Evolutionary conservation across 1,140 invertebrate species (phyloP), one percentile per base, ranked within the genome.

Genomic region (Manduca sexta): DNA sequence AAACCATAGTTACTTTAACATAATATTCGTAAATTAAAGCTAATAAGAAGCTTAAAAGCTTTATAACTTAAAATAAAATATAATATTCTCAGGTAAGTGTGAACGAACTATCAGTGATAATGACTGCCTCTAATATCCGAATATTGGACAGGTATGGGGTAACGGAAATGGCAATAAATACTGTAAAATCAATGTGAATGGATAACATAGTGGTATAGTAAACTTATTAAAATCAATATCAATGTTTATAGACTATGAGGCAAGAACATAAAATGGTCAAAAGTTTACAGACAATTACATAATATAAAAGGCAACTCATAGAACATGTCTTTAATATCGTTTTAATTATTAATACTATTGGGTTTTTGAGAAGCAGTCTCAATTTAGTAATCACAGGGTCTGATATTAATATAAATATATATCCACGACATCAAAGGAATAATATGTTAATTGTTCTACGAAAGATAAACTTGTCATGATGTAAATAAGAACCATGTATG

Each of bases 1-100:
- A 66, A 66, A 64, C 67, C 52, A 52, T 71, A 64, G 66, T 50
- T 50, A 70, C 52, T 51, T 61, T 54, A 58, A 64, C 60, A 48
- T 51, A 38, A 44, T 34, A 55, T 51, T 34, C 55, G 53, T 63
- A 69, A 79, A 74, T 71, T 76, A 76, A 74, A 72, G 63, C 60
- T 59, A 68, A 57, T 30, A 49, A 64, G 29, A 56, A 63, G 60
- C 64, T 63, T 70, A 60, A 44, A 67, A 66, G 63, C 61, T 46
- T 55, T 60, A 47, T 53, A 47, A 52, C 49, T 52, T 53, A 43
- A 60, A 60, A 46, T 53, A 56, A 49, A n/a, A n/a, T n/a, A n/a
- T 54, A 55, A 54, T 26, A 26, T 26, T 26, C 8, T 26, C 21
- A 26, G 21, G 21, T 26, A 26, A n/a, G n/a, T n/a, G n/a, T n/a